A percentile compares a stretch with the other conserved stretches of the same genome.
Evolutionary conservation across 2,113 vertebrate species (phyloP).

Genomic region (Plecturocebus donacophilus): DNA sequence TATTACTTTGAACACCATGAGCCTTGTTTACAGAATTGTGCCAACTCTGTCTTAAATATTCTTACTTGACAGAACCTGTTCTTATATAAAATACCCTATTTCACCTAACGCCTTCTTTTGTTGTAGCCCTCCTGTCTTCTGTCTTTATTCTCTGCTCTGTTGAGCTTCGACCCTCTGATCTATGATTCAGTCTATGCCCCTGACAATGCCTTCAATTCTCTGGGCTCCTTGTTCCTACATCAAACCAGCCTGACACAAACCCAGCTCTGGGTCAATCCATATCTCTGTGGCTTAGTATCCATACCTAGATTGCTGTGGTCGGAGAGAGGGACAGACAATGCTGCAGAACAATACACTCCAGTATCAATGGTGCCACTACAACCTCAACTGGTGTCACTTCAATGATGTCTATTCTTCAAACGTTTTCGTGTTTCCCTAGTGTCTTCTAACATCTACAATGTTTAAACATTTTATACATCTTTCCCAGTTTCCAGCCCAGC

Average conservation of each 20-base stretch:
- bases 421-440: background rate
- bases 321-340: background rate
- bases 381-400: background rate
- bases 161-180: background rate
- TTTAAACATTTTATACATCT: background rate
- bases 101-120: background rate
- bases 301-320: background rate
- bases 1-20: background rate
- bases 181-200: background rate
- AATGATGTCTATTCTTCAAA: background rate
- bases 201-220: background rate
- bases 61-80: background rate
- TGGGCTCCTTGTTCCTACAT: background rate
- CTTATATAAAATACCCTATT: background rate
- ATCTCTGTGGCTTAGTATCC: background rate
- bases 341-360: background rate
- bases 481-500: background rate
- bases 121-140: background rate
- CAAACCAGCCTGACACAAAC: background rate
- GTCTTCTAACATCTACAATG: background rate
- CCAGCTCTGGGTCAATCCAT: background rate
- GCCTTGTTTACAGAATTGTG: background rate
- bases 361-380: too few species aligned
- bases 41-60: background rate
- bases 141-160: background rate